Evolutionary conservation across 1,140 invertebrate genomes (phyloP).

Genomic region (Tetramorium parvispinum): DNA sequence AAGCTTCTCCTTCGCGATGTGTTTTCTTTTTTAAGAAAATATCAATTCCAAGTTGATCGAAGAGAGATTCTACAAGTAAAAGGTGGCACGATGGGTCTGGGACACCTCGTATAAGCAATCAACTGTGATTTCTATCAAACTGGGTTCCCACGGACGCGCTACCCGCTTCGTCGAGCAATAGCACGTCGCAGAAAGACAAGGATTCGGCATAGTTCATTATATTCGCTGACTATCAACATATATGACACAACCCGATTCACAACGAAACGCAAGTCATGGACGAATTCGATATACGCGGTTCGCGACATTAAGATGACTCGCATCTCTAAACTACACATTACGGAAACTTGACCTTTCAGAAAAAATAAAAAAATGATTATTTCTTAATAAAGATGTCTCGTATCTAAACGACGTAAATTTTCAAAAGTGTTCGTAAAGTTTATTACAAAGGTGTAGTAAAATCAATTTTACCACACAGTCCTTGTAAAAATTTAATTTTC

Average conservation of each 20-base stretch:
- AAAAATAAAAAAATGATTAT: background rate
- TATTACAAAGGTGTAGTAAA: too few relatives aligned
- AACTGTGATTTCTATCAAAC: conserved; percentile 6
- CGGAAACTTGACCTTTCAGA: conserved; percentile 12
- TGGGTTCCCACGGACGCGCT: conserved; percentile 14
- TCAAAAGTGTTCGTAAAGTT: background rate
- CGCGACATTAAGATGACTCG: background rate
- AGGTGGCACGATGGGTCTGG: background rate
- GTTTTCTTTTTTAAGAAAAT: background rate
- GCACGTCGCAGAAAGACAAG: background rate
- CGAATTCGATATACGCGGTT: conserved; percentile 21
- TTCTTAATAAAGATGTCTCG: background rate
- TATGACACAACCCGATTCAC: conserved; percentile 24
- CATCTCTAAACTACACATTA: background rate
- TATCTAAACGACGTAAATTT: background rate
- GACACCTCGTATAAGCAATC: conserved; percentile 9
- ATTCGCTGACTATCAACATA: conserved; percentile 33
- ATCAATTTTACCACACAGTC: background rate
- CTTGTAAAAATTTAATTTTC: background rate
- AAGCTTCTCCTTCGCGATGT: background rate
- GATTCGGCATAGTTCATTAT: conserved; percentile 39
- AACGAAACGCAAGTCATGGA: background rate
- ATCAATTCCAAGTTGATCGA: conserved; percentile 5
- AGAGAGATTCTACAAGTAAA: background rate
- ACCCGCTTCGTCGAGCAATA: background rate